Base-by-base conservation (phyloP, 2,888 invertebrate species). In the Homarus gammarus region DNA sequence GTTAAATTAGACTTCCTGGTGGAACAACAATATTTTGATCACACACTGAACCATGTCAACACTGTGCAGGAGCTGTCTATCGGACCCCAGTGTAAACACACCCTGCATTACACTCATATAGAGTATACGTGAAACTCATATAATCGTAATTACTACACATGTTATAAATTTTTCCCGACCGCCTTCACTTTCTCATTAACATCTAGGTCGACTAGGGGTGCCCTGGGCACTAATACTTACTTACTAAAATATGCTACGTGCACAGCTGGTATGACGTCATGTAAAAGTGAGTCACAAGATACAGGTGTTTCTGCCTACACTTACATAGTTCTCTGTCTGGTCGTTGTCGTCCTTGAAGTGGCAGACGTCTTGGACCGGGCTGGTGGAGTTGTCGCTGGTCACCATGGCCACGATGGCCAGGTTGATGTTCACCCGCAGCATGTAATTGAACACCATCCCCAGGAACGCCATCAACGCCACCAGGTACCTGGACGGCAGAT, bases 401-500 rank as follows among this genome's bases (percentile, higher is more conserved):
- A 97, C 95, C 97, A 97, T 97, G 93, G 96, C 96, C 72, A 97
- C 97, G 92, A 98, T 96, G 91, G 97, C 97, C 92, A 97, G 97
- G 90, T 97, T 97, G 85, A 97, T 95, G 94, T 97, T 97, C 87
- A 97, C 97, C 82, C 97, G 95, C 51, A 97, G 94, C 94, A 97
- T 97, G 95, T 97, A 98, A 95, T 97, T 97, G 40, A 75, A 84
- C 22, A 91, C 79, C 84, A 89, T 84, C 15, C 97, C 95, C 97
- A 97, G 97, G 94, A 97, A 97, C 91, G 97, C 97, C 92, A 97
- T 95, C 92, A 97, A 96, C 86, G 97, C 97, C 96, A 97, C 96
- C 90, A 97, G 95, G 94, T 97, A 97, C n/a, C n/a, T n/a, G n/a
- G n/a, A n/a, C n/a, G n/a, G n/a, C n/a, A n/a, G n/a, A n/a, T n/a